Evolutionary conservation across 2,113 vertebrate genomes (phyloP).

Genomic region (Ptilorrhoa leucosticta): DNA sequence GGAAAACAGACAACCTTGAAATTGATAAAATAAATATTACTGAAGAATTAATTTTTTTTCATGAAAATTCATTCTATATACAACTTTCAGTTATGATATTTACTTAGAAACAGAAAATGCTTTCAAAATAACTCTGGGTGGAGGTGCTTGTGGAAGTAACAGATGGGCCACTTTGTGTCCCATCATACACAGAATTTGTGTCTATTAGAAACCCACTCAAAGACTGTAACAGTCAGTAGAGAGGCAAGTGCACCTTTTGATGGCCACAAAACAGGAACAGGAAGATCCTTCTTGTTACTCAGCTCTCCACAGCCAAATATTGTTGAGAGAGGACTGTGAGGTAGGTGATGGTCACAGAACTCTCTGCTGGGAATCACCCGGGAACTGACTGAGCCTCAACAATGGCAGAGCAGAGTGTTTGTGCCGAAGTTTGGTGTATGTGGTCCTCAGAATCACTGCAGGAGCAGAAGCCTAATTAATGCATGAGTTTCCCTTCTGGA

Average conservation of each 20-base stretch:
- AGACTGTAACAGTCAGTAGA: not conserved
- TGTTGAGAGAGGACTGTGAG: not conserved
- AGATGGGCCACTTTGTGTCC: not conserved
- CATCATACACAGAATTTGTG: not conserved
- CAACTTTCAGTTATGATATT: not conserved
- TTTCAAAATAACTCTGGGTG: not conserved
- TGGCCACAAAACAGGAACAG: not conserved
- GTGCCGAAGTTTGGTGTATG: not conserved
- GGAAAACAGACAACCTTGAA: not conserved
- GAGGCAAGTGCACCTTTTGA: not conserved
- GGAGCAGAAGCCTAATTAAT: not conserved
- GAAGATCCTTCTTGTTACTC: not conserved
- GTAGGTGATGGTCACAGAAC: not conserved
- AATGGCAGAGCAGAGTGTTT: not conserved
- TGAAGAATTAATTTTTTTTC: not conserved
- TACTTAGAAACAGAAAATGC: not conserved
- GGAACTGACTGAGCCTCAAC: rapidly evolving
- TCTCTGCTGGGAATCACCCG: not conserved
- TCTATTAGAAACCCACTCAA: not conserved
- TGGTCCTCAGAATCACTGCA: not conserved
- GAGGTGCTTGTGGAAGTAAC: not conserved
- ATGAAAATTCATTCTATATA: not conserved
- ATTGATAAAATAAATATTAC: not conserved
- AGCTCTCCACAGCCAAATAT: not conserved
- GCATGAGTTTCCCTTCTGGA: not conserved